phyloP scores from a whole-genome alignment of 1,140 invertebrate genomes.

The Eurosta solidaginis region DNA sequence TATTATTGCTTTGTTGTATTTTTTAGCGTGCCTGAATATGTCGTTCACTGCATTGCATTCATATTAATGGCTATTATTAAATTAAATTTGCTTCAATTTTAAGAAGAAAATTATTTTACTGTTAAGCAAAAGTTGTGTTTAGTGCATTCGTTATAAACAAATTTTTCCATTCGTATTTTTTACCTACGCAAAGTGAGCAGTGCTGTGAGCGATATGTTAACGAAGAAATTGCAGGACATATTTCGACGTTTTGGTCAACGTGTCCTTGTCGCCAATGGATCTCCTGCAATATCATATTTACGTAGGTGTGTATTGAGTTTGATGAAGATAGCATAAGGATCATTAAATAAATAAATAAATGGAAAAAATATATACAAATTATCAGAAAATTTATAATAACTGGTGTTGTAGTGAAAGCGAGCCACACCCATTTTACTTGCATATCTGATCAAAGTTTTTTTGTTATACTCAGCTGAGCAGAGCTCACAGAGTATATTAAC shows the following conservation, averaged over 20 bases:
- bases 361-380: no score
- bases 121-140: not conserved
- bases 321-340: not conserved
- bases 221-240: not conserved
- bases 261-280: not conserved
- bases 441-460: no score
- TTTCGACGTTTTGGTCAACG: not conserved
- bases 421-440: no score
- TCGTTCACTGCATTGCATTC: not conserved
- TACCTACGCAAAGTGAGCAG: not conserved
- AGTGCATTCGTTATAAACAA: not conserved
- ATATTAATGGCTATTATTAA: not conserved
- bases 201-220: not conserved
- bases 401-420: no score
- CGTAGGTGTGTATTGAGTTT: not conserved
- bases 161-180: not conserved
- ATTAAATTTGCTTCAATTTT: not conserved
- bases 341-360: no score
- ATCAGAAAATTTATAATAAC: no score
- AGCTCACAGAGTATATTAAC: no score
- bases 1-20: not conserved
- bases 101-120: not conserved
- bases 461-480: no score
- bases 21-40: not conserved
- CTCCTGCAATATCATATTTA: not conserved